Conservation (phyloP, 2,797 vertebrate species). For the Gymnothorax reevesii region DNA sequence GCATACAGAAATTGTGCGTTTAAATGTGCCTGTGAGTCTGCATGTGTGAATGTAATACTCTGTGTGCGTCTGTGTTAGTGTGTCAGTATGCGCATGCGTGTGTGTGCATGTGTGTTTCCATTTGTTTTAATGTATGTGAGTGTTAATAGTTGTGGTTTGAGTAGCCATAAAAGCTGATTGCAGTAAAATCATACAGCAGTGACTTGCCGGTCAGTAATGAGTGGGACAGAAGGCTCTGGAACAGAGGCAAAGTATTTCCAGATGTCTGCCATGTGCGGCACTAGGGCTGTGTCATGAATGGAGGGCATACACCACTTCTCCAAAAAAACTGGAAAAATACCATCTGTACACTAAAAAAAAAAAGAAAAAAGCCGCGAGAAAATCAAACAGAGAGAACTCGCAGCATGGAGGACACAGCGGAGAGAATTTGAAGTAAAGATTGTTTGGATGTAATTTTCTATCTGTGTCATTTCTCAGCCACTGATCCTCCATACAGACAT, state of each 20-base stretch:
- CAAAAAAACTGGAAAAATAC: background rate
- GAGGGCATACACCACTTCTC: background rate
- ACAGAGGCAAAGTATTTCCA: constrained; percentile 64
- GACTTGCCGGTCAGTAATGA: constrained; percentile 61
- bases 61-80: background rate
- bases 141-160: background rate
- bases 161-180: constrained; percentile 43
- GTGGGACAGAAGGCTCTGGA: constrained; percentile 66
- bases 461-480: constrained; percentile 56
- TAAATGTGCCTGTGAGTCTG: no score
- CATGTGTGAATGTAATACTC: background rate
- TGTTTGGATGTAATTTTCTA: constrained; percentile 57
- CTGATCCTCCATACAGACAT: constrained; percentile 58
- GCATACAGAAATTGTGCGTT: no score
- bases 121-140: background rate
- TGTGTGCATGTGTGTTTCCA: background rate
- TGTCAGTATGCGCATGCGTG: background rate
- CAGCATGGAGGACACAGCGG: constrained; percentile 36
- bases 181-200: constrained; percentile 45
- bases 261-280: constrained; percentile 64
- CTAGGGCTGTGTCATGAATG: constrained; percentile 45
- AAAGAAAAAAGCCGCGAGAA: constrained; percentile 45
- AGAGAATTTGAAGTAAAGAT: constrained; percentile 50
- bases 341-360: constrained; percentile 29
- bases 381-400: constrained; percentile 53